Evolutionary conservation across 1,140 invertebrate species (phyloP), one percentile per base, ranked within the genome.

Genomic region (Hycleus cichorii): DNA sequence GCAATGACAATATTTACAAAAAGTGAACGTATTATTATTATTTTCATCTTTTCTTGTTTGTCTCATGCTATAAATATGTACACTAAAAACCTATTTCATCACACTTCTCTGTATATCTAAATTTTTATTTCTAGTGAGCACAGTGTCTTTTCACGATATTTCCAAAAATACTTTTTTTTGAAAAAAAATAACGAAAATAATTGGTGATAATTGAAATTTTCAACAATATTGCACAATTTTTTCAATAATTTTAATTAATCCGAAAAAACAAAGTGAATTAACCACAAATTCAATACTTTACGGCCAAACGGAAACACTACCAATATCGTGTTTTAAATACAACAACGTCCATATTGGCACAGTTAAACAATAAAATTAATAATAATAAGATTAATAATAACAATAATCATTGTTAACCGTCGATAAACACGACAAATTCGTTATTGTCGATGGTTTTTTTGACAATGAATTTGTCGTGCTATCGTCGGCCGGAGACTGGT

Each of bases 401-500:
- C 7, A 47, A 24, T 27, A 6, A 39, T 42, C 3, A n/a, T 42
- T 32, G 25, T 27, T 26, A 65, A 65, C 63, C 52, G 40, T 53
- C 60, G 63, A 57, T 62, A 57, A 4, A 54, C 60, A 48, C 63
- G 25, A 58, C 58, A 58, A 39, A 56, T 52, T 51, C 39, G 1
- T 39, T 0, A 43, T 26, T 9, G 11, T 9, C 6, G 11, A 11
- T 9, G 44, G 2, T n/a, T n/a, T 10, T 42, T n/a, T 9, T 4
- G 4, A 5, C 10, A 18, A n/a, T 3, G 47, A 45, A 59, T 27
- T 58, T 63, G 60, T 62, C 58, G 62, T 57, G 64, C 54, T 60
- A 69, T 64, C 65, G 65, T 55, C 46, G 63, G 65, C 67, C 71
- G 65, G 66, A 72, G 72, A 74, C 72, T 65, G 67, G 64, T 47